Evolutionary conservation across 2,888 invertebrate species (phyloP).

Genomic region (Lissocephala sabroskyi): DNA sequence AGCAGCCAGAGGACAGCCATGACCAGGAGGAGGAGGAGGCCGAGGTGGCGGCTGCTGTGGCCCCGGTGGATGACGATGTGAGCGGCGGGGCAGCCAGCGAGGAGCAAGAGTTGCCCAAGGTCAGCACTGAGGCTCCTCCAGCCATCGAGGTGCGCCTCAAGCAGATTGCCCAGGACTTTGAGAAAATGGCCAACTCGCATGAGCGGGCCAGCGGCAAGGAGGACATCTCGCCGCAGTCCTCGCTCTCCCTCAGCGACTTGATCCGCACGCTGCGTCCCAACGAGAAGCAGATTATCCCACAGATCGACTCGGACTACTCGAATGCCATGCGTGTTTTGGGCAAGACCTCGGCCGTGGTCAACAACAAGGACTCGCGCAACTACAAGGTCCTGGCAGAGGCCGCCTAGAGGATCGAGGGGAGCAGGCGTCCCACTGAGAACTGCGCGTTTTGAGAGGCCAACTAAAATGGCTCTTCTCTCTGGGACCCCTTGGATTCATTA

Average conservation of each 20-base stretch:
- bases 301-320: conserved; percentile 72
- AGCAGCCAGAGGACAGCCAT: conserved; percentile 19
- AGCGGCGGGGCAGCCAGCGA: conserved; percentile 15
- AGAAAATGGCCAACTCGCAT: conserved; percentile 63
- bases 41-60: conserved; percentile 23
- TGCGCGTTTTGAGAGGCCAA: conserved; percentile 33
- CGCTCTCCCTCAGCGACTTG: conserved; percentile 70
- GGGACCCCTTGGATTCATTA: conserved; percentile 28
- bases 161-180: conserved; percentile 70
- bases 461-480: conserved; percentile 55
- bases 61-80: conserved; percentile 27
- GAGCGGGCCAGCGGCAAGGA: conserved; percentile 55
- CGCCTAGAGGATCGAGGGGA: conserved; percentile 4
- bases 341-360: conserved; percentile 59
- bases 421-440: conserved; percentile 56
- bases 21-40: conserved; percentile 31
- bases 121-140: conserved; percentile 40
- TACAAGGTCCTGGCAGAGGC: conserved; percentile 35
- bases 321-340: conserved; percentile 72
- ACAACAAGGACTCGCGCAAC: conserved; percentile 45
- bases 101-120: conserved; percentile 30
- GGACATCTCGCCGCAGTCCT: conserved; percentile 69
- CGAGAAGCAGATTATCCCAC: conserved; percentile 71
- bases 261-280: conserved; percentile 71
- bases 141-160: conserved; percentile 70